These are phyloP conservation scores for Tiaroga cobitis DNA, from an alignment of 2,797 vertebrate genomes.

Conservation along the genomic window DNA sequence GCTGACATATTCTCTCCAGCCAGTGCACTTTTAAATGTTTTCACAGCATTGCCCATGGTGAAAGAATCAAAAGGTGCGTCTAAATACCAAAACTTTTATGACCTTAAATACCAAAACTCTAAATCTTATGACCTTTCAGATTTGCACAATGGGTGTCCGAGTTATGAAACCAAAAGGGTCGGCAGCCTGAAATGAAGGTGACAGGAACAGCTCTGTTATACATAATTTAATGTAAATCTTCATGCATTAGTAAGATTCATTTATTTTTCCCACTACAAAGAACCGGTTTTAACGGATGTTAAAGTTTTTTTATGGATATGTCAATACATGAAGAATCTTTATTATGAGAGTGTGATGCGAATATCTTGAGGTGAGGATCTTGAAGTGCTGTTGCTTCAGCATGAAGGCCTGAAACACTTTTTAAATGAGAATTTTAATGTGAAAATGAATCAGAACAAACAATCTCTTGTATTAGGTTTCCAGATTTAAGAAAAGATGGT, in stretches of 20 bases:
- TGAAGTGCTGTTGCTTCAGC: neutral
- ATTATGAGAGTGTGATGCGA: neutral
- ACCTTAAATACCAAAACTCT: conserved; percentile 67
- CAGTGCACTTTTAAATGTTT: conserved; percentile 36
- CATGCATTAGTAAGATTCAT: neutral
- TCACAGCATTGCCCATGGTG: conserved; percentile 55
- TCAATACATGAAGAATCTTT: neutral
- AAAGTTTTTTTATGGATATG: neutral
- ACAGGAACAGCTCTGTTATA: conserved; percentile 20
- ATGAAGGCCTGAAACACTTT: neutral
- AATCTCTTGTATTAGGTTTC: neutral
- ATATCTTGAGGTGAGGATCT: neutral
- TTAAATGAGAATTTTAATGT: neutral
- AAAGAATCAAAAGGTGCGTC: conserved; percentile 66
- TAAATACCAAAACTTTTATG: conserved; percentile 66
- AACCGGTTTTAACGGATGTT: neutral
- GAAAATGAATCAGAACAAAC: neutral
- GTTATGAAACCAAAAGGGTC: conserved; percentile 20
- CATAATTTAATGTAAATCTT: neutral
- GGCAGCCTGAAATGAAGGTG: neutral
- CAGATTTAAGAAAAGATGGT: neutral
- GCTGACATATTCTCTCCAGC: neutral
- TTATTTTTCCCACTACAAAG: neutral
- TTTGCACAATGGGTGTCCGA: conserved; percentile 27
- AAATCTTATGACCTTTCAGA: conserved; percentile 71